Base-by-base conservation (phyloP, 2,113 vertebrate genomes). In the Anoplopoma fimbria region DNA sequence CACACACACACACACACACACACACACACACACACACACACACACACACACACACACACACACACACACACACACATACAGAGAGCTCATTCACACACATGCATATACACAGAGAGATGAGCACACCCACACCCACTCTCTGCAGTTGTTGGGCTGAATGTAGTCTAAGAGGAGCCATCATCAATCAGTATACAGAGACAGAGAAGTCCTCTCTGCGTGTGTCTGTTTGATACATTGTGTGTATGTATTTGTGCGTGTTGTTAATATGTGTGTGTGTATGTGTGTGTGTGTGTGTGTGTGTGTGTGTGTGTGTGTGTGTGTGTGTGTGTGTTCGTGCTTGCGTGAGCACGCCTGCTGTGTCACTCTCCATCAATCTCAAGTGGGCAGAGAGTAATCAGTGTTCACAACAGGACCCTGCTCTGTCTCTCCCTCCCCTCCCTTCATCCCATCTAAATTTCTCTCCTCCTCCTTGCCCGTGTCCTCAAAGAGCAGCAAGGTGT, bases 351-450 rank as follows among this genome's bases (percentile, higher is more conserved):
- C 86, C 81, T 87, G 87, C 93, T 87, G 86, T 87, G 90, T 90
- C 87, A 75, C 87, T 87, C 80, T 93, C 87, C 82, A 94, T 94
- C 93, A 89, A 92, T 92, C 91, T 93, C 82, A 86, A 93, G 88
- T 91, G 85, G 89, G 87, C 88, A 91, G 85, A 90, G 86, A 85
- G 91, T 94, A 92, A 94, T 94, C 92, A 92, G 93, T 90, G 90
- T 85, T 93, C 93, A 91, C 93, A 89, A 89, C 91, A 89, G 91
- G 91, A 91, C 85, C 82, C 82, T 64, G 78, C 82, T 84, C 82
- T 67, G 69, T 77, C 75, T 63, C 83, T 73, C 72, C 69, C 87
- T 70, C 85, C 82, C 69, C 42, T 81, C 61, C 74, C 81, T 83
- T 90, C 82, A 88, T 81, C 86, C 88, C 89, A 87, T 90, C 84